These are phyloP conservation scores for Teleiodes luculella DNA, from an alignment of 2,888 invertebrate species.

Conservation along the genomic window DNA sequence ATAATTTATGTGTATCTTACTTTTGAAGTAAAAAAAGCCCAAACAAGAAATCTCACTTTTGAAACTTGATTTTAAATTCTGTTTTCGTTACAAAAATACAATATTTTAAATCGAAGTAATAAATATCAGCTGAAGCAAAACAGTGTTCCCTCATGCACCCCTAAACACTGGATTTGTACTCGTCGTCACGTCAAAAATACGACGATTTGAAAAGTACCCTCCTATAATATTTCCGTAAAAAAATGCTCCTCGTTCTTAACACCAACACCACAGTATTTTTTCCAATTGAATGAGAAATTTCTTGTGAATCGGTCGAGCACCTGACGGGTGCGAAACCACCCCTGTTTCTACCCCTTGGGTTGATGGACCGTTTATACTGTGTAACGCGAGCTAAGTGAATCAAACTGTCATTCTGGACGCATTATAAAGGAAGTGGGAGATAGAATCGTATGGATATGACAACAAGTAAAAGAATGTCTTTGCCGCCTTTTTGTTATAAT, in stretches of 20 bases:
- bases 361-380: slow-evolving; percentile 67
- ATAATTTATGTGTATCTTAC: too few relatives aligned
- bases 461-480: background rate
- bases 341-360: slow-evolving; percentile 25
- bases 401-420: slow-evolving; percentile 76
- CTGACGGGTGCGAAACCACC: slow-evolving; percentile 27
- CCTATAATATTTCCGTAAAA: background rate
- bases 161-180: background rate
- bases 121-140: too few relatives aligned
- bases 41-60: too few relatives aligned
- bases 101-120: too few relatives aligned
- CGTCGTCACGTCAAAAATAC: background rate
- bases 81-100: too few relatives aligned
- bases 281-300: slow-evolving; percentile 32
- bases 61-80: too few relatives aligned
- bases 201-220: background rate
- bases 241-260: background rate
- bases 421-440: slow-evolving; percentile 43
- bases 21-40: too few relatives aligned
- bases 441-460: slow-evolving; percentile 38
- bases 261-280: slow-evolving; percentile 3
- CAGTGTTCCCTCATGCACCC: too few relatives aligned
- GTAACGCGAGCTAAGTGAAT: slow-evolving; percentile 76
- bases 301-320: slow-evolving; percentile 26
- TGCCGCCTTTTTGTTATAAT: too few relatives aligned